A percentile compares a stretch with the other conserved stretches of the same genome.
These are phyloP conservation scores for Netelia melanura DNA, from an alignment of 2,888 invertebrate species.

Conservation along the genomic window DNA sequence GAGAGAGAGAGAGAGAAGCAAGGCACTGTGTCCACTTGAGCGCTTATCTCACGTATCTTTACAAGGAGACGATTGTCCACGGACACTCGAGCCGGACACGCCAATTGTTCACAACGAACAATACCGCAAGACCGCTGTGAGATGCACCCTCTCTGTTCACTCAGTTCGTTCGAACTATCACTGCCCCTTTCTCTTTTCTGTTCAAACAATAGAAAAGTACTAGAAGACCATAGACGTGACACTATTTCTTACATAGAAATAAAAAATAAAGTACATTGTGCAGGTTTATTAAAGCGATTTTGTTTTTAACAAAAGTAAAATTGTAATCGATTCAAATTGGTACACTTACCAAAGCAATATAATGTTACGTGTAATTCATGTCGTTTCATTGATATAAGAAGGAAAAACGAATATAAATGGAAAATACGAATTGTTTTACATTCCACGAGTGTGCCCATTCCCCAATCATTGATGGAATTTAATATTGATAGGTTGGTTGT, in stretches of 20 bases:
- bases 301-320: neutral
- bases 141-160: slow-evolving; percentile 13
- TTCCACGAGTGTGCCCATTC: no score
- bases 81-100: slow-evolving; percentile 74
- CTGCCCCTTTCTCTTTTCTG: neutral
- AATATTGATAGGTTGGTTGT: no score
- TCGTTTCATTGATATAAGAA: no score
- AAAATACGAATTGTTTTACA: no score
- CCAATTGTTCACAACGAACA: slow-evolving; percentile 76
- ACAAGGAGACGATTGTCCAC: slow-evolving; percentile 73
- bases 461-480: no score
- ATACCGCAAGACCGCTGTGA: slow-evolving; percentile 61
- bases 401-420: no score
- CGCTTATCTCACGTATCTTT: slow-evolving; percentile 77
- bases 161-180: slow-evolving; percentile 32
- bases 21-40: slow-evolving; percentile 68
- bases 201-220: slow-evolving; percentile 48
- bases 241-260: slow-evolving; percentile 19
- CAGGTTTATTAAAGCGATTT: neutral
- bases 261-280: neutral
- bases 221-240: slow-evolving; percentile 34
- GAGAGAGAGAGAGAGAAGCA: slow-evolving; percentile 14
- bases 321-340: neutral
- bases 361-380: no score
- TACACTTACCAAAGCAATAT: neutral